These are phyloP conservation scores for Pseudomugil gertrudae DNA, from an alignment of 2,797 vertebrate genomes.

Conservation along the genomic window DNA sequence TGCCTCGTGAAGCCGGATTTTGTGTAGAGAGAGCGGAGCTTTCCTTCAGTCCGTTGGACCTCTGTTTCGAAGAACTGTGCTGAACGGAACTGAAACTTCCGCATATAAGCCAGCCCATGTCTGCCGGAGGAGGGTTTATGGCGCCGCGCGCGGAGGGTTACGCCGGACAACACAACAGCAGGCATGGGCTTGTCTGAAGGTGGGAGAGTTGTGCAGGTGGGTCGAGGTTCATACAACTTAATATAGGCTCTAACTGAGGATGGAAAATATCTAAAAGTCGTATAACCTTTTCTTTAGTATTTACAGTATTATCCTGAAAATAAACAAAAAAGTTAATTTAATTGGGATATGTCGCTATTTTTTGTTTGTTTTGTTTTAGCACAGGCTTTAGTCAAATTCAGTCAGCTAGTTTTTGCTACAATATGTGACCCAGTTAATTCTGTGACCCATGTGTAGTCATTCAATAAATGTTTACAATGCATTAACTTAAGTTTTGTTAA, in stretches of 20 bases:
- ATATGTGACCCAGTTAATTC: neutral
- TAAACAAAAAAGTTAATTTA: no score
- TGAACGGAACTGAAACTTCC: conserved; percentile 73
- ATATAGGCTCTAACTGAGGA: no score
- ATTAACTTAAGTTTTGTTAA: neutral
- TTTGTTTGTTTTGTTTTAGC: no score
- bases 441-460: neutral
- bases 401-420: no score
- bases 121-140: conserved; percentile 56
- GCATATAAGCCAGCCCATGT: conserved; percentile 60
- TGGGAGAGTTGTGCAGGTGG: conserved; percentile 25
- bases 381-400: no score
- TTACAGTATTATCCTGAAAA: no score
- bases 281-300: no score
- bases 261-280: no score
- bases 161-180: neutral
- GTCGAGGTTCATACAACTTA: neutral
- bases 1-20: conserved; percentile 52
- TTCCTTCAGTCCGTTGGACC: conserved; percentile 45
- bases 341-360: no score
- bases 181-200: conserved; percentile 13
- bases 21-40: conserved; percentile 41
- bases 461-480: no score
- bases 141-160: neutral
- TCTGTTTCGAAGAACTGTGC: conserved; percentile 53